Evolutionary conservation across 2,888 invertebrate species (phyloP).

Genomic region (Thera britannica): DNA sequence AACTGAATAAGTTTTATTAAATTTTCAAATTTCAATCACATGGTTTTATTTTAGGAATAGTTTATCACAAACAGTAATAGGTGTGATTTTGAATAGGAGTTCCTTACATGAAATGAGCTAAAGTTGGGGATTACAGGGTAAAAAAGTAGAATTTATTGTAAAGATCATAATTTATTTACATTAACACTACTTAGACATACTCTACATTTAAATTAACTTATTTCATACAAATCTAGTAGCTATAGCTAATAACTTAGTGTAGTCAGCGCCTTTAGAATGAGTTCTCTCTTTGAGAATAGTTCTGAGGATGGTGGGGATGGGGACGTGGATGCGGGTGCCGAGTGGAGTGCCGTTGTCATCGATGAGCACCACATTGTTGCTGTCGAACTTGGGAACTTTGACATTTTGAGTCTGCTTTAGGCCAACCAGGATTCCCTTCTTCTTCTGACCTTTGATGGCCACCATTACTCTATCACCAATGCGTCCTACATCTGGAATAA

Average conservation of each 20-base stretch:
- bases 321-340: constrained; percentile 97
- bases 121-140: neutral
- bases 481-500: constrained; percentile 74
- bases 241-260: constrained; percentile 96
- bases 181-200: constrained; percentile 7
- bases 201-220: constrained; percentile 46
- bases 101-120: no score
- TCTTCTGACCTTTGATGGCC: constrained; percentile 97
- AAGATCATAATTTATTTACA: constrained; percentile 44
- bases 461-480: constrained; percentile 95
- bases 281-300: constrained; percentile 93
- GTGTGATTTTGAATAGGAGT: no score
- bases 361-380: constrained; percentile 97
- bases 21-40: constrained; percentile 77
- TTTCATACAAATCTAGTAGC: constrained; percentile 92
- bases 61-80: no score
- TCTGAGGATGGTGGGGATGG: constrained; percentile 95
- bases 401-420: constrained; percentile 92
- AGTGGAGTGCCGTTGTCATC: constrained; percentile 97
- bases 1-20: constrained; percentile 81
- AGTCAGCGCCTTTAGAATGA: constrained; percentile 93
- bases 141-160: neutral
- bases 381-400: constrained; percentile 95
- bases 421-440: constrained; percentile 93
- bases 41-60: constrained; percentile 42